Base-by-base conservation (phyloP, 2,797 vertebrate species). In the Sebastes wilsoni region DNA sequence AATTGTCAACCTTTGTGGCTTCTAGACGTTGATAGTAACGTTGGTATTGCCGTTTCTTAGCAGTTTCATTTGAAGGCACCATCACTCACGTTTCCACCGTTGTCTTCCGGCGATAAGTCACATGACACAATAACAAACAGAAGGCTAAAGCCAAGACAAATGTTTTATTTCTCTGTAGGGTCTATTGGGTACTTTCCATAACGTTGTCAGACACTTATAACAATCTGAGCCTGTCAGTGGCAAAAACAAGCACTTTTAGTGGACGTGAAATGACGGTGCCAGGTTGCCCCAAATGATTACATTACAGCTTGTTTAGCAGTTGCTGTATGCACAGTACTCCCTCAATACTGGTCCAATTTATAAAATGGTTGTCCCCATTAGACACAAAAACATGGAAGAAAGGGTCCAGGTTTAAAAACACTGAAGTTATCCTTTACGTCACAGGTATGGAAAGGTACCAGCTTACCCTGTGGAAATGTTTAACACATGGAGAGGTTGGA, bases 391-490 rank as follows among this genome's bases (percentile, higher is more conserved):
- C 46, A 52, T 52, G 46, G 46, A 52, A 52, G 18, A 52, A 20
- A 9, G 18, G 46, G 46, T n/a, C 8, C 8, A 9, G 46, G 18
- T 52, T 52, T 52, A 52, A 52, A 49, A 52, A 52, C 8, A 52
- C 46, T 49, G 46, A 49, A 20, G 46, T 20, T 49, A 49, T 49
- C 46, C 46, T 52, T 52, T 84, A 58, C 73, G 70, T 81, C 36
- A 16, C 66, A 79, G 79, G 77, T 89, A 73, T 83, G 66, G 71
- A 86, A 84, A 75, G 81, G 49, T 28, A 80, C 66, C 89, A 72
- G 72, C 78, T 67, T 8, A 69, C 60, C 71, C n/a, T 30, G 55
- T 94, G 89, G 88, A 89, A 88, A 92, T 87, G 83, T 89, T 88
- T 64, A 83, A 83, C 79, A 65, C 76, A 49, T 16, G 38, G 78